Base-by-base conservation (phyloP, 37 sponge, comb jelly and placozoan genomes). In the Halisarca cf. caerulea region DNA sequence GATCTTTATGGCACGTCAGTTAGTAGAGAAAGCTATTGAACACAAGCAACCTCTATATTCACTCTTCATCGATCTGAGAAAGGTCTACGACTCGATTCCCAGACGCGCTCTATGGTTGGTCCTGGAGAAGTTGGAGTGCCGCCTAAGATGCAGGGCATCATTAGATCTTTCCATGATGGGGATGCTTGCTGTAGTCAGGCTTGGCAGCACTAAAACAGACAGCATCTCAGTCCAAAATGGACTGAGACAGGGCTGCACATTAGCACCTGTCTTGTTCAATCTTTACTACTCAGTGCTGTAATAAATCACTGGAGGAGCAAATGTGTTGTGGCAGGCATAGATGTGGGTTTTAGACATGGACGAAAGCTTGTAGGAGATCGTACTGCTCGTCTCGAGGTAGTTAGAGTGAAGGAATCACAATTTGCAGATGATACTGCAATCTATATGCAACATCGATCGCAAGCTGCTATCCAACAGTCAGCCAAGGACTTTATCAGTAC, bases 11-110 rank as follows among this genome's bases (percentile, higher is more conserved):
- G 80, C 58, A 0, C 23, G 80, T 33, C 88, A 87, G 60, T 42
- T 87, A 34, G 39, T 82, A 59, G 88, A 87, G 43, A 87, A 87
- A 51, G 64, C 80, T 2, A 66, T 23, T 37, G 86, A 85, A 45
- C 85, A 84, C 77, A 60, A 2, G 2, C 60, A 84, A 23, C 30
- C 75, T 25, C 41, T 84, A 36, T 84, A 77, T 4, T 64, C 35
- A 0, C 43, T 40, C 18, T 34, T 28, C 37, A 34, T 11, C n/a
- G n/a, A n/a, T n/a, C n/a, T n/a, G n/a, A n/a, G n/a, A n/a, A n/a
- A 3, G 33, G 37, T n/a, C 25, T 28, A n/a, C n/a, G n/a, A n/a
- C n/a, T n/a, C n/a, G n/a, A 41, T 79, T 8, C 80, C 80, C 14
- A 53, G 80, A 8, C 57, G 32, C 39, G 71, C 71, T 34, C 37